These are phyloP conservation scores for Aythya fuligula DNA, from an alignment of 2,797 vertebrate species.

Conservation along the genomic window DNA sequence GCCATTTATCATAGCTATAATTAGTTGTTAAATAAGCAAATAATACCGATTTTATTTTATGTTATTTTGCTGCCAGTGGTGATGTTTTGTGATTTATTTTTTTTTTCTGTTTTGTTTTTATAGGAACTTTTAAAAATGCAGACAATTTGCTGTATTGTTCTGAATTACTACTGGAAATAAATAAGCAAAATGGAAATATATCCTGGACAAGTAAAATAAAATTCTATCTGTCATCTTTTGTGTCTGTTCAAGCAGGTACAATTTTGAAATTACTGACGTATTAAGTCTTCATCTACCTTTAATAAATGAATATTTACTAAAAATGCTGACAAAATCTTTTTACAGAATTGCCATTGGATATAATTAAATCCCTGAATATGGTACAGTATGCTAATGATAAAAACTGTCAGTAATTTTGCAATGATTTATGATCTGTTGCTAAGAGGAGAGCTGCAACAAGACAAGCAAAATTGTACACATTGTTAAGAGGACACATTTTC, in stretches of 20 bases:
- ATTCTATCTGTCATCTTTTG: neutral
- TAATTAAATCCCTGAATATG: conserved; percentile 43
- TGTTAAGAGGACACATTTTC: neutral
- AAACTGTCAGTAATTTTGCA: conserved; percentile 5
- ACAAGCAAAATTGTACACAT: neutral
- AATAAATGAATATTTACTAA: neutral
- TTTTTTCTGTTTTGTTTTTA: neutral
- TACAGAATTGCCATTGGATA: neutral
- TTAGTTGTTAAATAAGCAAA: conserved; percentile 22
- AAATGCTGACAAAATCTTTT: conserved; percentile 25
- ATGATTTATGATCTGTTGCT: conserved; percentile 38
- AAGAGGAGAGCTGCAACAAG: neutral
- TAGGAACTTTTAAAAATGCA: neutral
- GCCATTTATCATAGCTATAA: neutral
- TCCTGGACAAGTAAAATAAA: neutral
- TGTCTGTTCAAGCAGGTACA: neutral
- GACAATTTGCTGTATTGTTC: neutral
- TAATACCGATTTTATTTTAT: neutral
- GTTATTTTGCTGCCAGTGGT: too few relatives aligned
- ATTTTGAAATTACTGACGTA: neutral
- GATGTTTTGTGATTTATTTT: too few relatives aligned
- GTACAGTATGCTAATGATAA: neutral
- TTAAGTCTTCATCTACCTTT: neutral
- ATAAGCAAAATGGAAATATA: neutral
- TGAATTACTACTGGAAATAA: neutral